Evolutionary conservation across 2,113 vertebrate species (phyloP).

Genomic region (Haliaeetus leucogaster): DNA sequence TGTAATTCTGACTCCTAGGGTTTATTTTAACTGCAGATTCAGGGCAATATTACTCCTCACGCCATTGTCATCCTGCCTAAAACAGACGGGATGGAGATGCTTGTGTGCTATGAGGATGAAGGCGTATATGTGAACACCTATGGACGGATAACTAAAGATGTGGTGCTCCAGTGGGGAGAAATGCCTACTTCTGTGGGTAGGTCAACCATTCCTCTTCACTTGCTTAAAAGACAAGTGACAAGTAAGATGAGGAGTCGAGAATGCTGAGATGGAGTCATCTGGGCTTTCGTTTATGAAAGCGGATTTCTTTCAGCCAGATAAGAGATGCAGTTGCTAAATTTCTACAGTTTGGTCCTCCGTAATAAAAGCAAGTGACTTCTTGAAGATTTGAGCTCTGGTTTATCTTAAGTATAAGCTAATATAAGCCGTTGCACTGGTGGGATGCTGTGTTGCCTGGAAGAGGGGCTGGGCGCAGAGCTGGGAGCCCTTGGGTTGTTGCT

Average conservation of each 20-base stretch:
- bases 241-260: constrained; percentile 34
- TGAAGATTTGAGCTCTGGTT: neutral
- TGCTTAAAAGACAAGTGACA: constrained; percentile 23
- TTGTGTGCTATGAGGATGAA: constrained; percentile 99
- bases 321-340: neutral
- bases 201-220: constrained; percentile 72
- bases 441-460: neutral
- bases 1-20: constrained; percentile 2
- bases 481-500: neutral
- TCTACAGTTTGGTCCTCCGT: neutral
- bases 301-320: neutral
- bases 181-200: constrained; percentile 99
- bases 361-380: neutral
- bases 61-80: constrained; percentile 99
- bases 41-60: constrained; percentile 97
- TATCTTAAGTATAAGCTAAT: neutral
- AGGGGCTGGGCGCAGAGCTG: neutral
- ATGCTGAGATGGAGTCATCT: neutral
- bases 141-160: constrained; percentile 98
- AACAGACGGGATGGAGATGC: constrained; percentile 99
- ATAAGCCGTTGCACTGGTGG: neutral
- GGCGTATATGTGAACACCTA: constrained; percentile 99
- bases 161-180: constrained; percentile 99
- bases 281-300: neutral
- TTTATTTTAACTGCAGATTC: constrained; percentile 83